phyloP scores from a whole-genome alignment of 2,797 vertebrate genomes.

The Allobates femoralis region DNA sequence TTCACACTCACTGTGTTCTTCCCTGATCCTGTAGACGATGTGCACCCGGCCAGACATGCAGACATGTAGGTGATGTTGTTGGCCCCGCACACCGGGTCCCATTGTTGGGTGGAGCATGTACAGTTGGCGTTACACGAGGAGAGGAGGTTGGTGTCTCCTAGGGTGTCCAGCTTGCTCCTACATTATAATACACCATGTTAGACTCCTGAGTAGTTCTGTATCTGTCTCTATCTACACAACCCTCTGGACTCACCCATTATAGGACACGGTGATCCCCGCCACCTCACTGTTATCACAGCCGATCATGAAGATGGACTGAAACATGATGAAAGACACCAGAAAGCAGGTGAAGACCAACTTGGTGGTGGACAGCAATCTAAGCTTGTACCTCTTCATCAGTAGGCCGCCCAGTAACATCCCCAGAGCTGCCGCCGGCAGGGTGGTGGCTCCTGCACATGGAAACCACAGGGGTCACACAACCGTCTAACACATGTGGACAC shows the following conservation, averaged over 20 bases:
- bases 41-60: constrained; percentile 87
- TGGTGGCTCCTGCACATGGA: constrained; percentile 28
- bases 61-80: constrained; percentile 87
- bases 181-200: background rate
- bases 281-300: constrained; percentile 71
- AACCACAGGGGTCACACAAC: no score
- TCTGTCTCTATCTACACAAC: background rate
- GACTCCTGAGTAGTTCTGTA: background rate
- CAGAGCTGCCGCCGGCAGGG: constrained; percentile 68
- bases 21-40: constrained; percentile 71
- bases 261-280: constrained; percentile 76
- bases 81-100: constrained; percentile 90
- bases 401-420: constrained; percentile 75
- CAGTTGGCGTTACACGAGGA: constrained; percentile 84
- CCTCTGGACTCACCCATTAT: constrained; percentile 72
- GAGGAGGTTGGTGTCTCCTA: constrained; percentile 67
- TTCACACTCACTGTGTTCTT: constrained; percentile 78
- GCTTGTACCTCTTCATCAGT: constrained; percentile 76
- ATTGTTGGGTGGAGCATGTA: constrained; percentile 79
- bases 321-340: background rate
- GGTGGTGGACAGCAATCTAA: constrained; percentile 62
- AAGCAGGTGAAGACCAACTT: constrained; percentile 66
- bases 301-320: constrained; percentile 58
- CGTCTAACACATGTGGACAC: no score
- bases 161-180: constrained; percentile 57